Evolutionary conservation across 1,140 invertebrate genomes (phyloP), one percentile per base, ranked within the genome.

Genomic region (Harlomillsia oculata): DNA sequence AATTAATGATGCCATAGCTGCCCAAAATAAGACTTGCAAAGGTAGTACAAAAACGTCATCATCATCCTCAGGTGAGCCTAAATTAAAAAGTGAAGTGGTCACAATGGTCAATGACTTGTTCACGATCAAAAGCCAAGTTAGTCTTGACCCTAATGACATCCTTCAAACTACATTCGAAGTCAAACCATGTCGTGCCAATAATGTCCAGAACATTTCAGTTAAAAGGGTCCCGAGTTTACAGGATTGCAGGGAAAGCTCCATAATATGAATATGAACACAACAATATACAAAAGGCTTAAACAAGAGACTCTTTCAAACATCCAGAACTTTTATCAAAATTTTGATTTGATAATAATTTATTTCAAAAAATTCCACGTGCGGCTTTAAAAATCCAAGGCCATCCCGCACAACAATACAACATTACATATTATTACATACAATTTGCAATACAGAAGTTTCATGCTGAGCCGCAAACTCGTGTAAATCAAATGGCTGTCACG

Each of bases 51-150:
- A 48, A 32, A 20, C 8, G 6, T 21, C 30, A 6, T 9, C 11
- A 20, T 48, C 18, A 14, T 48, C n/a, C 8, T 6, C 41, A 1
- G 14, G 28, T 3, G 45, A 30, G 25, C 18, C 34, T n/a, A n/a
- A n/a, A n/a, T n/a, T n/a, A 5, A 28, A 20, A 28, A 32, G 28
- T 5, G 45, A 48, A 32, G 21, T 48, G 3, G 45, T 48, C 14
- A 32, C 45, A 9, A 48, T 32, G 14, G 45, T 48, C 20, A 48
- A 32, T 20, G 45, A 48, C 25, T 48, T 48, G 28, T 48, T 48
- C 16, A 32, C 45, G 28, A 48, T 48, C 28, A 30, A 21, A n/a
- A 48, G 45, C 18, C 45, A 48, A 21, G 45, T 48, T 14, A 48
- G 45, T 20, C 30, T 48, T 48, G 30, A 28, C 34, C 45, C 45